A percentile compares a stretch with the other conserved stretches of the same genome.
Conservation (phyloP, 2,797 vertebrate species). For the Rhabdophis nuchalis region DNA sequence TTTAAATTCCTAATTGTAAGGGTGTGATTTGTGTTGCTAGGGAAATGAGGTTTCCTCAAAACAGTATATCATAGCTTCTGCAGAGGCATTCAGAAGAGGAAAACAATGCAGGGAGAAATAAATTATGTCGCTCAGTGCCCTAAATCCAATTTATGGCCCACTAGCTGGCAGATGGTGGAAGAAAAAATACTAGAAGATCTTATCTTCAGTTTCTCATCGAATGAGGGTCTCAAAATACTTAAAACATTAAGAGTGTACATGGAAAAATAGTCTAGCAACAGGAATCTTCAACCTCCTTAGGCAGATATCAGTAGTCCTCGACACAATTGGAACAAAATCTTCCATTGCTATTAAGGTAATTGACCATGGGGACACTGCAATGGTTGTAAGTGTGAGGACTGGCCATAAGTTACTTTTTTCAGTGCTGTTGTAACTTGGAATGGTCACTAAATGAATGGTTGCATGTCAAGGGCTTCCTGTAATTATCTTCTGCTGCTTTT, state of each 20-base stretch:
- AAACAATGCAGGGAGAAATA: neutral
- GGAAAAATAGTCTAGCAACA: neutral
- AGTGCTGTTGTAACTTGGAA: neutral
- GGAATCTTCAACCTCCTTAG: too few species aligned
- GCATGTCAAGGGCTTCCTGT: neutral
- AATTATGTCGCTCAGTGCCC: neutral
- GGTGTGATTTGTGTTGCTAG: neutral
- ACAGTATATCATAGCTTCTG: neutral
- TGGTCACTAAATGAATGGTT: neutral
- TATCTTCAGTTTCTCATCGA: neutral
- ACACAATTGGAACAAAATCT: neutral
- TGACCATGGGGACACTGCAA: neutral
- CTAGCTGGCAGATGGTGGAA: neutral
- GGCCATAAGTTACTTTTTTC: neutral
- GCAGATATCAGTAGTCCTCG: neutral
- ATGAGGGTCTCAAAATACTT: neutral
- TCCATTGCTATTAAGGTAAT: too few species aligned
- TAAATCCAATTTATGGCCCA: neutral
- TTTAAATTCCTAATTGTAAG: neutral
- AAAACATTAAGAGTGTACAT: neutral
- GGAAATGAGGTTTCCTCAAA: neutral
- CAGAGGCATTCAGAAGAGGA: neutral
- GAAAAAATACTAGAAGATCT: neutral
- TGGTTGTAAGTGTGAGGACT: neutral
- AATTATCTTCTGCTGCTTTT: neutral